Base-by-base conservation (phyloP, 2,113 vertebrate species). In the Haemorhous mexicanus region DNA sequence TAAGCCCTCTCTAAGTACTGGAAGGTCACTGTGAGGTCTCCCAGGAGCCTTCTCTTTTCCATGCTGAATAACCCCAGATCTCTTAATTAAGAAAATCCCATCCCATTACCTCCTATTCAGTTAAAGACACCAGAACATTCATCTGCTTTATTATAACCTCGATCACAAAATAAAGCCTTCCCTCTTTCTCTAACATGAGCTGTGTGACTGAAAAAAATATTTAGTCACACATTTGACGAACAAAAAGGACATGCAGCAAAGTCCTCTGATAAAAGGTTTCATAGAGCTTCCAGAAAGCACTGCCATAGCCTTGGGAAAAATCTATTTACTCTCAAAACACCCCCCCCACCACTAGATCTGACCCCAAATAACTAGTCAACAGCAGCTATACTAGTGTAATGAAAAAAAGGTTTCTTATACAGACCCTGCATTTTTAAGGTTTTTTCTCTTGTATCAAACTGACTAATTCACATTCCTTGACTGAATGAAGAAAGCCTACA, bases 331-430 rank as follows among this genome's bases (percentile, higher is more conserved):
- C 41, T 39, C 8, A 64, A 73, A 69, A 68, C 67, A 9, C 1
- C 4, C 0, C 2, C 0, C 2, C 3, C 10, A 32, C 35, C 21
- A 12, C 13, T 7, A 49, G 47, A 21, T 52, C 50, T 43, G 24
- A 64, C 24, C 17, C 23, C 39, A 73, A 67, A 4, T 47, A 89
- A 17, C 43, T 55, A 63, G 46, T 39, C 35, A 90, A 46, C 26
- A 33, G 58, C 28, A 91, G 26, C 23, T 79, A 20, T 11, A 66
- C 24, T 16, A 82, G 66, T 8, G 9, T 13, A 67, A 68, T 10
- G 7, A 9, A 78, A 46, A 33, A 63, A 46, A 39, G 1, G n/a
- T 46, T 62, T 44, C 19, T 82, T 66, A 37, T 6, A 61, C 7
- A 56, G 41, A 78, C 15, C 5, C 63, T 35, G 37, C 28, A 76